Evolutionary conservation across 2,888 invertebrate species (phyloP), one percentile per base, ranked within the genome.

Genomic region (Trichopria drosophilae): DNA sequence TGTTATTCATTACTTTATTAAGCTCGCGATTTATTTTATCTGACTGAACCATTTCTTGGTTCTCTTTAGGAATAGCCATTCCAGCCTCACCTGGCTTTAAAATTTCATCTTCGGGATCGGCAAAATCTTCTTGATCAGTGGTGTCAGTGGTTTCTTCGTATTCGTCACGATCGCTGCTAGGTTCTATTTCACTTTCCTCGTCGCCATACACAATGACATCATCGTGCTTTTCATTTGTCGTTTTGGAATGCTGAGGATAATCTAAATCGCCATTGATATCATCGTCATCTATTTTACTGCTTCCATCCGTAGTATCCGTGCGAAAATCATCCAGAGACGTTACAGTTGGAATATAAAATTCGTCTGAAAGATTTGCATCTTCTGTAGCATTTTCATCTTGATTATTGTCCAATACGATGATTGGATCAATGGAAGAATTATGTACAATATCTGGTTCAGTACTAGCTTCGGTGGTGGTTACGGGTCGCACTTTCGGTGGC

Each of bases 81-180:
- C 70, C 70, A 3, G 72, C 69, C 28, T 71, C 73, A 13, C 70
- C 68, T 26, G 69, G 68, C 37, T 61, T 64, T 39, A 74, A 40
- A 41, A 72, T 62, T 35, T 72, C 71, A 18, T 68, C 68, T 6
- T 67, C 68, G 16, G 56, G 57, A 22, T 68, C 70, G 7, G 40
- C 41, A 15, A 67, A 67, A 3, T 71, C 69, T 6, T 71, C 71
- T 12, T 66, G 63, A 36, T 64, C 60, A 3, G 55, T 55, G 2
- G 45, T 51, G 20, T 61, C 61, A 3, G 53, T 39, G 29, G 61
- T 50, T 3, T 62, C 57, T 13, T 56, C 58, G 36, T 62, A 59
- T 23, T 64, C 61, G 4, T 60, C 61, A 6, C 53, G 57, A 15
- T 55, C 55, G 23, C 37, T 34, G 19, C 41, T 44, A 4, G 23